Conservation (phyloP, 37 sponge, comb jelly and placozoan species). For the Aphrocallistes beatrix region DNA sequence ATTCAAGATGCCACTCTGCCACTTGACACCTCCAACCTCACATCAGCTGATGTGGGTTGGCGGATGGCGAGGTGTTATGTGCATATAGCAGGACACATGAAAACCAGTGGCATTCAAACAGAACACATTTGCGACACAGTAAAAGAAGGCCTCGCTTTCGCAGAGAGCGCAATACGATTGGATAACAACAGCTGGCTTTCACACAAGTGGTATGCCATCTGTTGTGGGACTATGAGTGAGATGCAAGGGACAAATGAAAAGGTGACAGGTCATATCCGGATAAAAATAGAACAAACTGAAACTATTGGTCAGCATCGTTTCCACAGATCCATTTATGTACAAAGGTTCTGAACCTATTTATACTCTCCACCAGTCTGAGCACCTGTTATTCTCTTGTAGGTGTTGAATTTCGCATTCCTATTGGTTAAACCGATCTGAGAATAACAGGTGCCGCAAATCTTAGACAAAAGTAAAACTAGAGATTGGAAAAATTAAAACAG, state of each 20-base stretch:
- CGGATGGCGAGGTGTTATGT: neutral
- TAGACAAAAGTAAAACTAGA: too few species aligned
- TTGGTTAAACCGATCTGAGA: too few species aligned
- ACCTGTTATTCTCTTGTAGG: too few species aligned
- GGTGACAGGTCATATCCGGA: too few species aligned
- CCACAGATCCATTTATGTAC: too few species aligned
- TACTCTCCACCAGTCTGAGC: too few species aligned
- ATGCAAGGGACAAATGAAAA: neutral
- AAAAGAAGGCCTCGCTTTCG: neutral
- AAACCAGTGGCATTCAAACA: neutral
- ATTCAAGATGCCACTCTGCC: neutral
- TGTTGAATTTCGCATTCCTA: too few species aligned
- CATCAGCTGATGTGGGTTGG: neutral
- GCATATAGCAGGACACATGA: neutral
- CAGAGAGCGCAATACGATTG: neutral
- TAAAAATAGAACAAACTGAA: too few species aligned
- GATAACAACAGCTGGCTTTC: conserved; percentile 14
- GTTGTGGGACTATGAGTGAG: neutral
- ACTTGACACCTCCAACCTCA: conserved; percentile 1
- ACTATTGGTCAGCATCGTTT: too few species aligned
- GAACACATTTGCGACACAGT: neutral
- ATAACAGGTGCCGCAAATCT: too few species aligned
- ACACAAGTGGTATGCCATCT: conserved; percentile 1
- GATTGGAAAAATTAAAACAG: too few species aligned
- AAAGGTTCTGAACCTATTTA: too few species aligned